Evolutionary conservation across 2,113 vertebrate genomes (phyloP).

Genomic region (Variabilichromis moorii): DNA sequence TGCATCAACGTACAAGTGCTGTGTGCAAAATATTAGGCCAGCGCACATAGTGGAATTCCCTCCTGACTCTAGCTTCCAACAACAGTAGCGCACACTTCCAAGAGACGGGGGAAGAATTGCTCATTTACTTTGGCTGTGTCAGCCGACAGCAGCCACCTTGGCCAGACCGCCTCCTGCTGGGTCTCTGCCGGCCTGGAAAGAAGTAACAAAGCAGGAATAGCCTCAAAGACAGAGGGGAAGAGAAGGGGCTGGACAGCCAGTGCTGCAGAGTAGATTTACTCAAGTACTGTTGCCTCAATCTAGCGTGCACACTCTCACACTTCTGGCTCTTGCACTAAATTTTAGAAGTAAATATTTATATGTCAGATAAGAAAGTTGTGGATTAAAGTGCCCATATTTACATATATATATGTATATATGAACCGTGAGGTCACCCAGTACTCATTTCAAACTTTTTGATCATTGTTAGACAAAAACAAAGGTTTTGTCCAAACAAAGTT

Average conservation of each 20-base stretch:
- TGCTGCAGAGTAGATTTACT: not conserved
- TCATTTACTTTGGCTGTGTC: conserved; percentile 53
- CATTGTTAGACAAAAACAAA: not conserved
- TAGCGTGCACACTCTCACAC: not conserved
- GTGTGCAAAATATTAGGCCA: not conserved
- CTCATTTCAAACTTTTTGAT: not conserved
- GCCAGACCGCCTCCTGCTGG: conserved; percentile 28
- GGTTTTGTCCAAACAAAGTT: not conserved
- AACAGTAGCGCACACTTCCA: conserved; percentile 30
- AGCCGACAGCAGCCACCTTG: conserved; percentile 21
- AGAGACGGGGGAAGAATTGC: conserved; percentile 15
- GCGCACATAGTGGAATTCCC: conserved; percentile 18
- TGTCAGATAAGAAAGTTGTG: not conserved
- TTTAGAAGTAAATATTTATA: not conserved
- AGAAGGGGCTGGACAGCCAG: not conserved
- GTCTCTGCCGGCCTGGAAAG: conserved; percentile 9
- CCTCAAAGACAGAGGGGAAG: not conserved
- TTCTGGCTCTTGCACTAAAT: not conserved
- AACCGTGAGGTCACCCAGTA: not conserved
- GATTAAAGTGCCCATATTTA: not conserved
- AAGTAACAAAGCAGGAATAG: not conserved
- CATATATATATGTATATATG: not conserved
- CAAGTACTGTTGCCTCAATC: not conserved
- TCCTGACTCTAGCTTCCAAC: conserved; percentile 1
- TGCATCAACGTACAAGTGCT: not conserved